A percentile compares a stretch with the other conserved stretches of the same genome.
Evolutionary conservation across 2,113 vertebrate species (phyloP).

Genomic region (Aptenodytes forsteri): DNA sequence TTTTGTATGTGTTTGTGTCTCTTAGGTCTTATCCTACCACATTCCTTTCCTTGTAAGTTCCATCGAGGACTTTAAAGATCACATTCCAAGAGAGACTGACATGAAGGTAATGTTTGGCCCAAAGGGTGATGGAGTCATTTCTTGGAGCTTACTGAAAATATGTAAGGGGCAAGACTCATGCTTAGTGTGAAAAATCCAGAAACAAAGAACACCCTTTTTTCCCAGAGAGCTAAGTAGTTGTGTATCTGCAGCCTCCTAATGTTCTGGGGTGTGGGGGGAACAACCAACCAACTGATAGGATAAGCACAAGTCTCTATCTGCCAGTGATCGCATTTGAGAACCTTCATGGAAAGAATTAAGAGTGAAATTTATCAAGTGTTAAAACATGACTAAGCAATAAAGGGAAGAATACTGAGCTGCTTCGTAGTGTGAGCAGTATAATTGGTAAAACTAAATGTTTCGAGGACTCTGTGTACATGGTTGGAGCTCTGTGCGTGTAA

Average conservation of each 20-base stretch:
- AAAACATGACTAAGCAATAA: not conserved
- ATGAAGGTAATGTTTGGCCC: conserved; percentile 88
- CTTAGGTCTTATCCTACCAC: conserved; percentile 95
- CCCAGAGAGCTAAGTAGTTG: not conserved
- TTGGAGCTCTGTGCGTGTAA: not conserved
- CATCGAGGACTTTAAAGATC: conserved; percentile 98
- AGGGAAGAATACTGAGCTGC: not conserved
- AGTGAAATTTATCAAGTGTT: not conserved
- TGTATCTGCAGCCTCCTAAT: not conserved
- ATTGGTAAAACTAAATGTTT: not conserved
- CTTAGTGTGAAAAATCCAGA: not conserved
- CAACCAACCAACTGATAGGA: not conserved
- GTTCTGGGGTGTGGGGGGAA: not conserved
- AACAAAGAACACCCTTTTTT: not conserved
- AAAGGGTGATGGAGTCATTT: not conserved
- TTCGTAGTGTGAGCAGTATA: not conserved
- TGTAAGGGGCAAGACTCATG: not conserved
- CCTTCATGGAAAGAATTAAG: not conserved
- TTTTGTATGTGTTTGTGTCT: not conserved
- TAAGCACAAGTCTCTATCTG: not conserved
- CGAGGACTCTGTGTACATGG: not conserved
- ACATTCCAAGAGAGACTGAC: conserved; percentile 98
- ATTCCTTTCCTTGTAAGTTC: conserved; percentile 99
- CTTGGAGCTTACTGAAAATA: not conserved
- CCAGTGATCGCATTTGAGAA: not conserved